These are phyloP conservation scores for Rhagophthalmus giganteus DNA, from an alignment of 2,888 invertebrate species.

Conservation along the genomic window DNA sequence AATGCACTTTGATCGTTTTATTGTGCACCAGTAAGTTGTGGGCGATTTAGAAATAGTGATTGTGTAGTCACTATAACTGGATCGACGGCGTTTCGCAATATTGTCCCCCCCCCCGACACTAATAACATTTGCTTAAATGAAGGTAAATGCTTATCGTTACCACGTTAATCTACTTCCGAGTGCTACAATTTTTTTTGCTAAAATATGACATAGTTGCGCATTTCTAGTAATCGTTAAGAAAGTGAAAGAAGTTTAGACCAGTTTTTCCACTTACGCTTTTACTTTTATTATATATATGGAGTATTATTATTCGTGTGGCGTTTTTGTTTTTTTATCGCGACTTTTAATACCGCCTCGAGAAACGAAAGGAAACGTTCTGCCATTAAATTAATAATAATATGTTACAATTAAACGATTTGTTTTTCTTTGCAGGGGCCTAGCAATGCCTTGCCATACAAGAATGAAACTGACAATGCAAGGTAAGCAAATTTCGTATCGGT, in stretches of 20 bases:
- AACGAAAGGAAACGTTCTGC: conserved; percentile 14
- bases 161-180: conserved; percentile 6
- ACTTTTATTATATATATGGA: conserved; percentile 8
- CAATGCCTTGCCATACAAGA: conserved; percentile 53
- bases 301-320: background rate
- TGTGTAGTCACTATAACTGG: conserved; percentile 15
- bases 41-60: conserved; percentile 26
- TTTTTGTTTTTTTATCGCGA: conserved; percentile 2
- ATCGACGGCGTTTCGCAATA: background rate
- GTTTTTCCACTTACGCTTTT: conserved; percentile 9
- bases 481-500: conserved; percentile 31
- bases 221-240: conserved; percentile 14
- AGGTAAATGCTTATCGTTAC: background rate
- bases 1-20: conserved; percentile 1
- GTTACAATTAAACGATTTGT: background rate
- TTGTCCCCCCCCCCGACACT: no score
- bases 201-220: conserved; percentile 11
- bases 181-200: background rate
- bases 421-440: conserved; percentile 51
- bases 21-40: conserved; percentile 14
- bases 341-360: conserved; percentile 1
- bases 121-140: no score
- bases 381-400: conserved; percentile 1
- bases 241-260: conserved; percentile 18
- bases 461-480: conserved; percentile 52